Evolutionary conservation across 2,113 vertebrate genomes (phyloP).

Genomic region (Candoia aspera): DNA sequence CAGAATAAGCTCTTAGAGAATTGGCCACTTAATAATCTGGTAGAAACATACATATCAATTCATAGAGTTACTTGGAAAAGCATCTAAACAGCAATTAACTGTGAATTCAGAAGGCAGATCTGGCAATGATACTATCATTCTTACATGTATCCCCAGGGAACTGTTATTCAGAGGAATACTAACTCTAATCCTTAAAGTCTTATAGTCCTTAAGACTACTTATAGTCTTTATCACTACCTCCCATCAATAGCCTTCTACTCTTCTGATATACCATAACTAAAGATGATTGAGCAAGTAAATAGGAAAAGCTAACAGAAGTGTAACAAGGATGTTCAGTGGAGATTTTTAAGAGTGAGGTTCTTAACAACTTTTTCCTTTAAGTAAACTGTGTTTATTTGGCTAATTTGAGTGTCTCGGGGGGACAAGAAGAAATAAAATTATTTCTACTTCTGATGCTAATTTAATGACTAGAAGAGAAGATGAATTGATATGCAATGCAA

Average conservation of each 20-base stretch:
- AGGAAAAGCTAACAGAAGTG: not conserved
- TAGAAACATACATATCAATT: not conserved
- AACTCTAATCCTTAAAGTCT: not conserved
- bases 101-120: not conserved
- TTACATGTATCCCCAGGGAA: not conserved
- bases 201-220: not conserved
- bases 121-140: not conserved
- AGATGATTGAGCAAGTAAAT: not conserved
- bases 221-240: not conserved
- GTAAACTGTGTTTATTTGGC: not conserved
- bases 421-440: not conserved
- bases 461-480: not conserved
- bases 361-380: not conserved
- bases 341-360: not conserved
- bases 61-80: not conserved
- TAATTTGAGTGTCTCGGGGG: not conserved
- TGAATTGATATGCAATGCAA: not conserved
- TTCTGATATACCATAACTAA: not conserved
- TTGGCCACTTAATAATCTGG: not conserved
- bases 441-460: not conserved
- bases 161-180: not conserved
- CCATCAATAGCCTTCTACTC: not conserved
- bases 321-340: not conserved
- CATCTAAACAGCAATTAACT: not conserved
- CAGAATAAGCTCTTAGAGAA: not conserved